Base-by-base conservation (phyloP, 2,888 invertebrate genomes). In the Sphecodes monilicornis region DNA sequence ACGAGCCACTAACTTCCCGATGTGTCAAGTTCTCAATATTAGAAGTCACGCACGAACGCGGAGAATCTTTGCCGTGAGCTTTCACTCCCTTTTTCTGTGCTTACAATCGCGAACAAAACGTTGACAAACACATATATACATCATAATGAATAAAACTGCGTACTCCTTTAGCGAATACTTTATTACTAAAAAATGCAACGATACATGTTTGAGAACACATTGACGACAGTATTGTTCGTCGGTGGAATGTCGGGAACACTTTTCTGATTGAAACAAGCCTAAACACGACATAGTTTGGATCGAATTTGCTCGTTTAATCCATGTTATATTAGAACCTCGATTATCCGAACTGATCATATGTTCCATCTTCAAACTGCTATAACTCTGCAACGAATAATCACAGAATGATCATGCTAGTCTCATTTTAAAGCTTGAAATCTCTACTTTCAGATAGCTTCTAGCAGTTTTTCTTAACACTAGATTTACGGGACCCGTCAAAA, bases 1-100 rank as follows among this genome's bases (percentile, higher is more conserved):
- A 16, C 16, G 22, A 46, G 91, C 92, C 93, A 93, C 87, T 89
- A 82, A 85, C 90, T 93, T 91, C 88, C 90, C 91, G 89, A 91
- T 92, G 91, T 92, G 91, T 93, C 92, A 91, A 91, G 88, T 89
- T 87, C 88, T 91, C 91, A 88, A 90, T 87, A 90, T 90, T 90
- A 90, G 90, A 71, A 88, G 86, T 85, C 76, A 87, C 75, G 77
- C 36, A 36, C 54, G 74, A 57, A 57, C 72, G 69, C 70, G 70
- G 36, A 36, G 36, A 66, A 66, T 46, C 87, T 81, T 86, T 80
- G 81, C 78, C 64, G 57, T 41, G 32, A 26, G 18, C 64, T 64
- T 64, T 64, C 32, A 18, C 18, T 29, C 22, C 29, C 46, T 64
- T 43, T 57, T 39, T 16, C n/a, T 29, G 22, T 26, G 16, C n/a